Conservation (phyloP, 2,888 invertebrate species). For the Drosophila peninsularis region DNA sequence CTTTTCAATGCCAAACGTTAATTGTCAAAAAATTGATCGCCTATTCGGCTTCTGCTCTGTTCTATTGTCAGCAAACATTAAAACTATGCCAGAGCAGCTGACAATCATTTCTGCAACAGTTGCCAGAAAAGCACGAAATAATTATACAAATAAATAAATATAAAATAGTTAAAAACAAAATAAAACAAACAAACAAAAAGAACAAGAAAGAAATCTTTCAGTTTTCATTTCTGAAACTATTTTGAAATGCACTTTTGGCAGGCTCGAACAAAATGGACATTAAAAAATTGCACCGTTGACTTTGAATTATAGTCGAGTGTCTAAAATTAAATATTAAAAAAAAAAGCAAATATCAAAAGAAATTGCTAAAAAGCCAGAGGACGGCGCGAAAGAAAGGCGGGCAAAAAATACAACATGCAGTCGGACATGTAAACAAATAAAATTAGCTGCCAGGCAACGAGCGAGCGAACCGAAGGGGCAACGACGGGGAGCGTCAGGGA, state of each 20-base stretch:
- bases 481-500: background rate
- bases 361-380: constrained; percentile 65
- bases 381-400: constrained; percentile 39
- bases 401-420: constrained; percentile 73
- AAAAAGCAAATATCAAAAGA: constrained; percentile 52
- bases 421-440: constrained; percentile 81
- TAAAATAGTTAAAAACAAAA: constrained; percentile 28
- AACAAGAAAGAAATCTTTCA: constrained; percentile 3
- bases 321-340: constrained; percentile 80
- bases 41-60: constrained; percentile 35
- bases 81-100: constrained; percentile 46
- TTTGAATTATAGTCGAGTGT: constrained; percentile 79
- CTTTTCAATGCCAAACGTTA: constrained; percentile 49
- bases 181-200: background rate
- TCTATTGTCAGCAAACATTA: constrained; percentile 57
- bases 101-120: constrained; percentile 57
- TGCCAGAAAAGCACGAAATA: constrained; percentile 36
- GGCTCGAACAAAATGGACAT: constrained; percentile 55
- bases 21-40: constrained; percentile 23
- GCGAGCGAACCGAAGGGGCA: constrained; percentile 22
- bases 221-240: constrained; percentile 25
- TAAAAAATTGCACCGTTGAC: constrained; percentile 81
- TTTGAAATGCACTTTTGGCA: constrained; percentile 61
- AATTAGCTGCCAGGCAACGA: constrained; percentile 73
- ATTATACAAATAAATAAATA: constrained; percentile 25